These are phyloP conservation scores for Malurus melanocephalus DNA, from an alignment of 2,113 vertebrate species.

Conservation along the genomic window DNA sequence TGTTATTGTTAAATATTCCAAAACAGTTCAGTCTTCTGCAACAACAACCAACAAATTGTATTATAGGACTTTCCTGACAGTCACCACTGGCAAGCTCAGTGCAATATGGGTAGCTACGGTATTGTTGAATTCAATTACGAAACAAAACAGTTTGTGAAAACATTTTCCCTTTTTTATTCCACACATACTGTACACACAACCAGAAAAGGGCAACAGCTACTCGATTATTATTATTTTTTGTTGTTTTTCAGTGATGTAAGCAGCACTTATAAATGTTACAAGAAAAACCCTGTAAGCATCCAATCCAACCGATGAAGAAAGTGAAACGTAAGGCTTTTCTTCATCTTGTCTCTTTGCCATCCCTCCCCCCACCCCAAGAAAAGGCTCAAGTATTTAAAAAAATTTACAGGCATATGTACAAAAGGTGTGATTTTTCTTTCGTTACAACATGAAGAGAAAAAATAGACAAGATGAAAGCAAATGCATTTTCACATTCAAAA, in stretches of 20 bases:
- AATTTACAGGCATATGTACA: conserved; percentile 99
- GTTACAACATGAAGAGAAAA: conserved; percentile 83
- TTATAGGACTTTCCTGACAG: conserved; percentile 92
- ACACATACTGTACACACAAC: conserved; percentile 84
- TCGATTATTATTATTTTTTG: conserved; percentile 87
- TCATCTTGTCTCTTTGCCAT: conserved; percentile 85
- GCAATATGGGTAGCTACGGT: conserved; percentile 95
- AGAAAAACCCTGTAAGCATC: conserved; percentile 98
- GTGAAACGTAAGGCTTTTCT: conserved; percentile 99
- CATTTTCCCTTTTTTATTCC: conserved; percentile 89
- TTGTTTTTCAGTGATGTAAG: conserved; percentile 96
- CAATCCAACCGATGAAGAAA: conserved; percentile 97
- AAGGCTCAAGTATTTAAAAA: conserved; percentile 99
- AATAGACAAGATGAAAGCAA: conserved; percentile 78
- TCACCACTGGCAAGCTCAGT: conserved; percentile 96
- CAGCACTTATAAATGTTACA: conserved; percentile 99
- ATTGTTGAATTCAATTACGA: conserved; percentile 92
- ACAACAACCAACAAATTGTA: conserved; percentile 92
- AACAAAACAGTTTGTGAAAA: conserved; percentile 91
- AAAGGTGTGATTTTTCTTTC: conserved; percentile 82
- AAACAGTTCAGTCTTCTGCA: conserved; percentile 96
- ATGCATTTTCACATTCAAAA: conserved; percentile 92
- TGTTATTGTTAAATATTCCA: conserved; percentile 96
- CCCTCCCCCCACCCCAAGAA: conserved; percentile 80
- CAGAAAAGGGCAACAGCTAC: conserved; percentile 87